These are phyloP conservation scores for Drosophila maculinotata DNA, from an alignment of 2,888 invertebrate species.

Conservation along the genomic window DNA sequence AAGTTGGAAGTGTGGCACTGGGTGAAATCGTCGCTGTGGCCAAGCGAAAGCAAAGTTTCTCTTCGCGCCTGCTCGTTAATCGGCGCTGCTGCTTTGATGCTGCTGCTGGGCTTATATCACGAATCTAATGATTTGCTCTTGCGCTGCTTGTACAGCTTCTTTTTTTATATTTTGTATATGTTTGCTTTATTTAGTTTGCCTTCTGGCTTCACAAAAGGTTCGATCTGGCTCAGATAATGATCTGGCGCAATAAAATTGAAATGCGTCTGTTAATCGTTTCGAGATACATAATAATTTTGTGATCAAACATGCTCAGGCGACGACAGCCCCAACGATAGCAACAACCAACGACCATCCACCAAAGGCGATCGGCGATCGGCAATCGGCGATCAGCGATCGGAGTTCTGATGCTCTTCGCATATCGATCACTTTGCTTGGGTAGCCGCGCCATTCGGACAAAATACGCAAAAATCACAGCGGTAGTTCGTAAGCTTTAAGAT, in stretches of 20 bases:
- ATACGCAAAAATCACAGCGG: conserved; percentile 73
- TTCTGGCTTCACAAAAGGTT: conserved; percentile 41
- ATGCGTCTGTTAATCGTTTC: conserved; percentile 77
- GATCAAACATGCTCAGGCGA: conserved; percentile 53
- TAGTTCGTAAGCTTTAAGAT: conserved; percentile 20
- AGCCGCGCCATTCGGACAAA: conserved; percentile 19
- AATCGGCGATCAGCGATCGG: conserved; percentile 25
- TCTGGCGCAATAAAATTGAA: conserved; percentile 78
- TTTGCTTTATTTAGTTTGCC: conserved; percentile 22
- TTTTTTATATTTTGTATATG: conserved; percentile 21
- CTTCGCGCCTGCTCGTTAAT: conserved; percentile 74
- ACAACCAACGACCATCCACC: conserved; percentile 16
- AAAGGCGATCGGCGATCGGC: conserved; percentile 27
- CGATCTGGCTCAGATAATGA: conserved; percentile 66
- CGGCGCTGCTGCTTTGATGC: conserved; percentile 66
- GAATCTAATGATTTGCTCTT: conserved; percentile 70
- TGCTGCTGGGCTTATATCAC: conserved; percentile 48
- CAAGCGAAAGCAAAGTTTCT: conserved; percentile 74
- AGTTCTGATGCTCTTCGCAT: conserved; percentile 51
- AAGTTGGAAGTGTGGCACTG: conserved; percentile 69
- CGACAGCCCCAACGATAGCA: conserved; percentile 23
- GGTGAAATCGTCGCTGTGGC: conserved; percentile 67
- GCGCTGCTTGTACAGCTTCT: conserved; percentile 33
- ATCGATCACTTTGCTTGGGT: conserved; percentile 63
- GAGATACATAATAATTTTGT: conserved; percentile 80